These are phyloP conservation scores for Phasia obesa DNA, from an alignment of 2,888 invertebrate genomes.

Conservation along the genomic window DNA sequence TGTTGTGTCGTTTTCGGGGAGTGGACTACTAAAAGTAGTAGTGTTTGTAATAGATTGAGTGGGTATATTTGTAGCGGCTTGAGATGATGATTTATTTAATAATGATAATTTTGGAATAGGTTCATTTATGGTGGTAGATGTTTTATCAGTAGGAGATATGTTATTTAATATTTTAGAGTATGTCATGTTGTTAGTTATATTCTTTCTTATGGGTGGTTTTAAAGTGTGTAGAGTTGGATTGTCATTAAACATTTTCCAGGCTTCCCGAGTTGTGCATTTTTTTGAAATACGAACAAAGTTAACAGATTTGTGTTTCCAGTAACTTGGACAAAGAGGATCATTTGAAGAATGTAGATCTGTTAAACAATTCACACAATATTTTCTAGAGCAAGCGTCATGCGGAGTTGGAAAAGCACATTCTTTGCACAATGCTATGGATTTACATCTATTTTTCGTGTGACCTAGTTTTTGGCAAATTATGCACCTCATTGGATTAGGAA, in stretches of 20 bases:
- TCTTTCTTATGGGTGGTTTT: too few relatives aligned
- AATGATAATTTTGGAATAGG: too few relatives aligned
- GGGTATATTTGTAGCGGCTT: too few relatives aligned
- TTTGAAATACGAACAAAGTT: background rate
- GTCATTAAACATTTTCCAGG: too few relatives aligned
- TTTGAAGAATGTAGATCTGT: slow-evolving; percentile 10
- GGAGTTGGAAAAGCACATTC: too few relatives aligned
- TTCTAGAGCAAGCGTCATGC: slow-evolving; percentile 19
- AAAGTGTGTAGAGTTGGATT: background rate
- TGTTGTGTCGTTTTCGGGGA: background rate
- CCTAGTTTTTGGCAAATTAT: slow-evolving; percentile 20
- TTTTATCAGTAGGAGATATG: too few relatives aligned
- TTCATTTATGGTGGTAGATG: too few relatives aligned
- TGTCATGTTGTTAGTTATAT: too few relatives aligned
- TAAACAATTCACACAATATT: slow-evolving; percentile 29
- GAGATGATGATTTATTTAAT: too few relatives aligned
- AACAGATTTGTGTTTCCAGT: background rate
- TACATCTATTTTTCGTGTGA: slow-evolving; percentile 23
- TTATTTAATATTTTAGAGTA: too few relatives aligned
- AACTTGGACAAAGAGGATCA: slow-evolving; percentile 15
- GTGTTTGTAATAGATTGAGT: too few relatives aligned
- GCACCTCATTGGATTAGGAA: slow-evolving; percentile 35
- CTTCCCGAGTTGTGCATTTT: slow-evolving; percentile 1
- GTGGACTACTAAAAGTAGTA: background rate
- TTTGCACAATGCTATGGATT: too few relatives aligned